phyloP scores from a whole-genome alignment of 2,888 invertebrate species.

The Leptopterna dolabrata region DNA sequence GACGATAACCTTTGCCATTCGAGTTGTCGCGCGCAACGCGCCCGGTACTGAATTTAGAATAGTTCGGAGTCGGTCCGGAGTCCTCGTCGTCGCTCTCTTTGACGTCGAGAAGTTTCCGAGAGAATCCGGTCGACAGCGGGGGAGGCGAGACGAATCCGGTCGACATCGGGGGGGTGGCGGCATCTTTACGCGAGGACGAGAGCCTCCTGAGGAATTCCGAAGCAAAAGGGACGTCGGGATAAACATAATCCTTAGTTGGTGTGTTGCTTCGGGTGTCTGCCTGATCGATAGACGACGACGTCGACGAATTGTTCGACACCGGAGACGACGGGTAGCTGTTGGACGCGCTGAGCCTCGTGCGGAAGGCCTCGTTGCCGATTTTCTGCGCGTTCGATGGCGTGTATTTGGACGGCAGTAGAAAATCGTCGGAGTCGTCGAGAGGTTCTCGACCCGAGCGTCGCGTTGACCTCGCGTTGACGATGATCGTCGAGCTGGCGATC shows the following conservation, averaged over 20 bases:
- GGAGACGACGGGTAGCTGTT: neutral
- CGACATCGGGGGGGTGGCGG: neutral
- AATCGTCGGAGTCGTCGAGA: neutral
- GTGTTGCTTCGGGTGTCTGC: neutral
- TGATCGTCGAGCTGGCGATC: slow-evolving; percentile 52
- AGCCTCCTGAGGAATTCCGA: slow-evolving; percentile 58
- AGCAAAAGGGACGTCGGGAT: slow-evolving; percentile 55
- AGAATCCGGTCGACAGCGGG: neutral
- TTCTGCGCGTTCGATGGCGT: neutral
- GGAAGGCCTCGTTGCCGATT: slow-evolving; percentile 34
- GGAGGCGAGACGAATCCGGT: neutral
- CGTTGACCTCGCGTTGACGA: neutral
- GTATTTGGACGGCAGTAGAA: neutral
- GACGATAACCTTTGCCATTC: neutral
- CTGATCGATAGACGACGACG: neutral
- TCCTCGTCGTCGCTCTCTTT: slow-evolving; percentile 63
- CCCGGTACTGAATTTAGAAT: slow-evolving; percentile 49
- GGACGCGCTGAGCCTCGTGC: slow-evolving; percentile 19
- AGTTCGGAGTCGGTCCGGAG: slow-evolving; percentile 52
- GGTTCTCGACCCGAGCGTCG: neutral
- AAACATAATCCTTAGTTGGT: neutral
- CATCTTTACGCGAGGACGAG: neutral
- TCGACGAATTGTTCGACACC: neutral
- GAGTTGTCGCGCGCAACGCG: neutral
- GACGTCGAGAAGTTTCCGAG: slow-evolving; percentile 55